Evolutionary conservation across 2,113 vertebrate genomes (phyloP).

Genomic region (Archilochus colubris): DNA sequence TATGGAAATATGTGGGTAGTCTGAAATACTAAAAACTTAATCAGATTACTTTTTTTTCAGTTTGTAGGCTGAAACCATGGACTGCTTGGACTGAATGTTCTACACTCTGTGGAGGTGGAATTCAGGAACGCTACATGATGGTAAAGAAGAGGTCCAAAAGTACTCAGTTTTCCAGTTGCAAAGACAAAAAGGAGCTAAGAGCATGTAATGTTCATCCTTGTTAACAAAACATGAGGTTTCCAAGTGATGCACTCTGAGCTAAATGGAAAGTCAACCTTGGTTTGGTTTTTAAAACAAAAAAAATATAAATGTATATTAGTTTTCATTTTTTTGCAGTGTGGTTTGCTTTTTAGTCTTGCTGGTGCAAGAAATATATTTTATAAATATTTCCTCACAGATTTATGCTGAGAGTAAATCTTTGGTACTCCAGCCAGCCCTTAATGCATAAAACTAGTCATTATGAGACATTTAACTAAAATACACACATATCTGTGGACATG

Average conservation of each 20-base stretch:
- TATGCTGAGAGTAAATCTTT: slow-evolving; percentile 49
- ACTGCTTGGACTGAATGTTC: slow-evolving; percentile 95
- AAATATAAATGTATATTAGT: slow-evolving; percentile 75
- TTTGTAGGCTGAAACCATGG: slow-evolving; percentile 96
- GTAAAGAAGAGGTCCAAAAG: slow-evolving; percentile 95
- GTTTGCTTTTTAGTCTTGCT: slow-evolving; percentile 78
- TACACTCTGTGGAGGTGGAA: slow-evolving; percentile 92
- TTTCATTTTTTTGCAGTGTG: slow-evolving; percentile 80
- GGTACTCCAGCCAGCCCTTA: slow-evolving; percentile 66
- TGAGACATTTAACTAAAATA: slow-evolving; percentile 50
- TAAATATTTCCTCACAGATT: slow-evolving; percentile 68
- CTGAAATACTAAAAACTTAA: neutral
- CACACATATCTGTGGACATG: slow-evolving; percentile 36
- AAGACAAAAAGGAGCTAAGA: slow-evolving; percentile 97
- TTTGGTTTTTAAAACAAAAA: slow-evolving; percentile 72
- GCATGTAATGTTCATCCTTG: slow-evolving; percentile 97
- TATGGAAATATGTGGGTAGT: neutral
- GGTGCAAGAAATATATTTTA: slow-evolving; percentile 77
- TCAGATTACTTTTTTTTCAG: slow-evolving; percentile 44
- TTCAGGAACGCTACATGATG: slow-evolving; percentile 95
- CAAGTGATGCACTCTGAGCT: slow-evolving; percentile 75
- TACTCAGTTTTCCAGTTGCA: slow-evolving; percentile 92
- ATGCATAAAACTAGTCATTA: slow-evolving; percentile 55
- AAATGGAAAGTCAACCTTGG: slow-evolving; percentile 78
- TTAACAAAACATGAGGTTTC: slow-evolving; percentile 77